These are phyloP conservation scores for Chromobotia macracanthus DNA, from an alignment of 2,797 vertebrate species.

Conservation along the genomic window DNA sequence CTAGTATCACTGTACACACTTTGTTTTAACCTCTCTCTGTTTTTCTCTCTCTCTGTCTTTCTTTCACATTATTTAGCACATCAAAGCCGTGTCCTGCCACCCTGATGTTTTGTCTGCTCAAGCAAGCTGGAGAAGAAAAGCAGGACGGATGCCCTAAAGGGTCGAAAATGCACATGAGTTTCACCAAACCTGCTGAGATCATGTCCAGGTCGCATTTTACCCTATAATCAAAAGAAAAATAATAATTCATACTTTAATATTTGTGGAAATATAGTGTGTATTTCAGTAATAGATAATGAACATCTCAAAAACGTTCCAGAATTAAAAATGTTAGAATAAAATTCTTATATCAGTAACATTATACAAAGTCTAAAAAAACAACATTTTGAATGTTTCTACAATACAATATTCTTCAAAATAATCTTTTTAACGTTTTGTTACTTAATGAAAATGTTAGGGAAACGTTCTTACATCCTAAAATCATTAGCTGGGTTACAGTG, in stretches of 20 bases:
- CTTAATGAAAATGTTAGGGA: no score
- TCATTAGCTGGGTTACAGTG: not conserved
- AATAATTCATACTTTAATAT: no score
- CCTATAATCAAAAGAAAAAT: not conserved
- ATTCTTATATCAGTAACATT: no score
- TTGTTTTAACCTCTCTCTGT: slow-evolving; percentile 15
- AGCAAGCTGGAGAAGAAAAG: not conserved
- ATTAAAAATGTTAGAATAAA: no score
- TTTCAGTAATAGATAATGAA: no score
- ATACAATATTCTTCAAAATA: no score
- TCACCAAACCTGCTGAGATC: not conserved
- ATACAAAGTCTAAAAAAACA: no score
- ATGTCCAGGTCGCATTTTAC: not conserved
- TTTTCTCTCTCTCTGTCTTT: not conserved
- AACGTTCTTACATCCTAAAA: no score
- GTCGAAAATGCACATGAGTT: not conserved
- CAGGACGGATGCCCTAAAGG: not conserved
- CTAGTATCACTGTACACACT: not conserved
- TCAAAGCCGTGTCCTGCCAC: slow-evolving; percentile 14
- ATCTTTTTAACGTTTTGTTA: no score
- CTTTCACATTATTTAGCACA: not conserved
- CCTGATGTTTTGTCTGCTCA: slow-evolving; percentile 5
- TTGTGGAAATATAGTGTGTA: no score
- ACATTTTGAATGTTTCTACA: no score
- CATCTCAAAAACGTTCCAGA: no score